A percentile compares a stretch with the other conserved stretches of the same genome.
Evolutionary conservation across 2,888 invertebrate species (phyloP).

Genomic region (Leucophora obtusa): DNA sequence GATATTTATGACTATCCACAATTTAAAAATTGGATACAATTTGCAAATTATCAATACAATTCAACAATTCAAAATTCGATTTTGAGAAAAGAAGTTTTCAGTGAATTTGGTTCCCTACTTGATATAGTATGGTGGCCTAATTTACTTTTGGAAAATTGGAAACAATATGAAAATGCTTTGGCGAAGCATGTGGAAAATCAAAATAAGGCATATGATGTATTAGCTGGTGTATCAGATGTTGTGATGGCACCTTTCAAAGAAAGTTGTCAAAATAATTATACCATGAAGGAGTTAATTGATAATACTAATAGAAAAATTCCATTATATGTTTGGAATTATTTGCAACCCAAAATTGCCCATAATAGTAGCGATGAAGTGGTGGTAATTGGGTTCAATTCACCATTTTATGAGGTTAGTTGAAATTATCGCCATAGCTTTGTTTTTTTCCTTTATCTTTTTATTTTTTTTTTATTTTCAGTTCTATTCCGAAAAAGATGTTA

Average conservation of each 20-base stretch:
- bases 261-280: constrained; percentile 15
- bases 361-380: constrained; percentile 48
- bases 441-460: background rate
- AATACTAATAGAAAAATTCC: constrained; percentile 37
- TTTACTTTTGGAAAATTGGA: constrained; percentile 60
- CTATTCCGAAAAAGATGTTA: constrained; percentile 27
- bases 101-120: constrained; percentile 39
- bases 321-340: constrained; percentile 57
- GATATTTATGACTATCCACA: background rate
- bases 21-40: constrained; percentile 29
- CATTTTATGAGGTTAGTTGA: constrained; percentile 50
- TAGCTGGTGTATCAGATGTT: constrained; percentile 40
- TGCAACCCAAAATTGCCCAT: background rate
- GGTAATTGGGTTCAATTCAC: constrained; percentile 60
- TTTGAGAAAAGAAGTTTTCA: background rate
- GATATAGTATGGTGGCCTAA: constrained; percentile 59
- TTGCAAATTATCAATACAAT: constrained; percentile 27
- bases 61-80: constrained; percentile 21
- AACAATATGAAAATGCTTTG: constrained; percentile 38
- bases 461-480: constrained; percentile 36
- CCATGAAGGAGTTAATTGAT: background rate
- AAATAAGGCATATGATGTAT: constrained; percentile 29
- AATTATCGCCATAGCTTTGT: background rate
- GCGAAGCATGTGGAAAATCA: constrained; percentile 20
- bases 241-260: constrained; percentile 11